These are phyloP conservation scores for Phyllotis vaccarum DNA, from an alignment of 2,797 vertebrate genomes.

Conservation along the genomic window DNA sequence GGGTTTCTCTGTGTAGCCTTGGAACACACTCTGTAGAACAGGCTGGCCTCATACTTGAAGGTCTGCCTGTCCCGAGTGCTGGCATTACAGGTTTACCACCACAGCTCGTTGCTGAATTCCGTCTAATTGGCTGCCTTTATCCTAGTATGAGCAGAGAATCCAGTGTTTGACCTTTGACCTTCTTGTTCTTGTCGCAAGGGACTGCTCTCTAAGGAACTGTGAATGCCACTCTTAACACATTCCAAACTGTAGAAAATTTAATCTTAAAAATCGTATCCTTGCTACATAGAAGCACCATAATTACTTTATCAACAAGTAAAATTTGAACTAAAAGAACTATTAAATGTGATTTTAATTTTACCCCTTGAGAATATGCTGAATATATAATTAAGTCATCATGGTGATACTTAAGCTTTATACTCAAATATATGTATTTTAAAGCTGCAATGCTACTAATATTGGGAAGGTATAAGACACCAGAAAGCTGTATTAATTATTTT, in stretches of 20 bases:
- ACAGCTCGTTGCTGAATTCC: not conserved
- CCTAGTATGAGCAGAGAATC: too few species aligned
- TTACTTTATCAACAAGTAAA: not conserved
- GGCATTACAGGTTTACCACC: not conserved
- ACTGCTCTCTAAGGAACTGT: not conserved
- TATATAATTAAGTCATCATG: not conserved
- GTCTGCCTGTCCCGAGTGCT: not conserved
- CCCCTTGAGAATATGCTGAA: not conserved
- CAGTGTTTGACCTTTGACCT: not conserved
- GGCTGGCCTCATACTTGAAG: too few species aligned
- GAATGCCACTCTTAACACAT: not conserved
- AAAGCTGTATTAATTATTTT: not conserved
- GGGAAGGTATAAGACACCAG: not conserved
- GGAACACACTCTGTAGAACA: too few species aligned
- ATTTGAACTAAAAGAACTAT: not conserved
- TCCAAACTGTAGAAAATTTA: not conserved
- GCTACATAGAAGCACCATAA: not conserved
- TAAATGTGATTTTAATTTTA: not conserved
- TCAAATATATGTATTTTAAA: constrained; percentile 39
- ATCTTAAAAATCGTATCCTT: not conserved
- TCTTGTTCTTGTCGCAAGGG: too few species aligned
- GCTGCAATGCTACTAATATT: not conserved
- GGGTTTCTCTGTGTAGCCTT: too few species aligned
- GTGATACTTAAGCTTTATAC: not conserved
- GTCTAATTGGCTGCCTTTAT: not conserved